Conservation (phyloP, 2,888 invertebrate genomes). For the Caenorhabditis imperialis region DNA sequence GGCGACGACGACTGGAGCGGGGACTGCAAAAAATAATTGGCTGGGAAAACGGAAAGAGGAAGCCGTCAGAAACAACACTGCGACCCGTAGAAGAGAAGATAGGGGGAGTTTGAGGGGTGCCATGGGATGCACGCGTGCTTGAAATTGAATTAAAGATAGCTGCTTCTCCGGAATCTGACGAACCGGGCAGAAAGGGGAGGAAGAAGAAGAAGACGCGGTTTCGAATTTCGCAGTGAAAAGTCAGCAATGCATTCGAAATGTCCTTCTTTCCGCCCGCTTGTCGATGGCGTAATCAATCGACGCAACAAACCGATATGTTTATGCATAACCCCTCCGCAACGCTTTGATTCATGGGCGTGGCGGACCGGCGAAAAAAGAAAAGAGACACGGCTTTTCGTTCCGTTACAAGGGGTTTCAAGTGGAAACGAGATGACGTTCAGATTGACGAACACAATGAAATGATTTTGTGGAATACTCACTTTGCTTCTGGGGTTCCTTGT, state of each 20-base stretch:
- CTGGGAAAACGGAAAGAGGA: background rate
- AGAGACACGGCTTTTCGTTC: background rate
- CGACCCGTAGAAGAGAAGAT: constrained; percentile 3
- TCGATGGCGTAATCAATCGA: constrained; percentile 44
- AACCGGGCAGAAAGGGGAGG: background rate
- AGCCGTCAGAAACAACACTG: constrained; percentile 8
- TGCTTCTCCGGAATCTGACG: constrained; percentile 24
- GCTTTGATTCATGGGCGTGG: constrained; percentile 24
- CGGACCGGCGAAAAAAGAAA: background rate
- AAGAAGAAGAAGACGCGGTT: constrained; percentile 14
- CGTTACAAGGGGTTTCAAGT: too few species aligned
- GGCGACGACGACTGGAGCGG: constrained; percentile 39
- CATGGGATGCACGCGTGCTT: constrained; percentile 17
- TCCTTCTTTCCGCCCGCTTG: constrained; percentile 12
- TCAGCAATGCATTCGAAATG: constrained; percentile 46
- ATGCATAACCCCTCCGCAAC: constrained; percentile 22
- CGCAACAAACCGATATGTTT: constrained; percentile 14
- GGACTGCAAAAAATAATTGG: constrained; percentile 40
- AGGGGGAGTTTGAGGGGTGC: constrained; percentile 37
- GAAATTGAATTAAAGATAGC: constrained; percentile 43
- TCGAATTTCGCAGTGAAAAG: constrained; percentile 34
- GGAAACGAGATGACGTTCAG: too few species aligned
- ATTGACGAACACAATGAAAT: too few species aligned
- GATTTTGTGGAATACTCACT: constrained; percentile 16
- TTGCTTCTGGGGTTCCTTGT: constrained; percentile 47